Percentiles rank a stretch among this genome's conserved stretches.
Evolutionary conservation across 2,113 vertebrate species (phyloP).

Genomic region (Piprites chloris): DNA sequence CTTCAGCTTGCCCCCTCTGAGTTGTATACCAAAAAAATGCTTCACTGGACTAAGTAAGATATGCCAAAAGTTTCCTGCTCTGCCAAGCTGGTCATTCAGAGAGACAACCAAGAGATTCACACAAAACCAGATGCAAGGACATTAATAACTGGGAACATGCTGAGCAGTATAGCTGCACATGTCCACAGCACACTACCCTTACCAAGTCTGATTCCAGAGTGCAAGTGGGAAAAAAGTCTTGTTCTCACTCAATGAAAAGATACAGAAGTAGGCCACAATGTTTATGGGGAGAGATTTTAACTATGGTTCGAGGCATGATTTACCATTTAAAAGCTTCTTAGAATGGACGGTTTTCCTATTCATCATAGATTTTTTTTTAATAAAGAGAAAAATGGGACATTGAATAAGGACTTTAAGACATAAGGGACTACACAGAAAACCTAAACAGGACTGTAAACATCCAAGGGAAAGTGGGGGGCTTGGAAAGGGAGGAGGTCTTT

Average conservation of each 20-base stretch:
- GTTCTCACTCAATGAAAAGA: neutral
- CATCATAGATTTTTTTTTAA: neutral
- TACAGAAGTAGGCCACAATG: neutral
- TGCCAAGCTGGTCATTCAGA: neutral
- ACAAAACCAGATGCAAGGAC: neutral
- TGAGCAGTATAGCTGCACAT: neutral
- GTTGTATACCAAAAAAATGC: neutral
- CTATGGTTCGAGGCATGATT: neutral
- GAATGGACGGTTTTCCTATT: neutral
- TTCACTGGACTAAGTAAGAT: neutral
- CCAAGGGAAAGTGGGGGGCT: neutral
- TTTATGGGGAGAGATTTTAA: neutral
- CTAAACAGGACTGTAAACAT: neutral
- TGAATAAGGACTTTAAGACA: neutral
- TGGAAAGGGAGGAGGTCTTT: neutral
- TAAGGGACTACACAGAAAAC: neutral
- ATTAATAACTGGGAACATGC: neutral
- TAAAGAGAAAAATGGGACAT: neutral
- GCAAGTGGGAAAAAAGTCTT: neutral
- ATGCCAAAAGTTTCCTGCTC: neutral
- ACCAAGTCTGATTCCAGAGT: neutral
- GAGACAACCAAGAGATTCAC: neutral
- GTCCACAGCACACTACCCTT: accelerated
- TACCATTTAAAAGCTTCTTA: neutral
- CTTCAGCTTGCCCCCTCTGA: neutral